A percentile compares a stretch with the other conserved stretches of the same genome.
Evolutionary conservation across 2,797 vertebrate species (phyloP).

Genomic region (Amphiprion clarkii): DNA sequence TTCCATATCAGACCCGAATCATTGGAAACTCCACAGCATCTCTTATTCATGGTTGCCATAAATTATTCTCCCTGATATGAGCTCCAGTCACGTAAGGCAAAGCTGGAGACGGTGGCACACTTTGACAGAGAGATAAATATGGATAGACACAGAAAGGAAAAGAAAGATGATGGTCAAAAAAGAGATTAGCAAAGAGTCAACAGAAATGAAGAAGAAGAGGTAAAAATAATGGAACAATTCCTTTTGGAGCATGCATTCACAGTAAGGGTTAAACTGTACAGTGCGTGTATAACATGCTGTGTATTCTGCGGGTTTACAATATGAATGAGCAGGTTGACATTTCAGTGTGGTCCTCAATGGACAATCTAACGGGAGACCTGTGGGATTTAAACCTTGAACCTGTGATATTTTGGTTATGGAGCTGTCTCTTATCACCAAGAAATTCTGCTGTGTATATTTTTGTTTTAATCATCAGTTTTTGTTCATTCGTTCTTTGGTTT

Average conservation of each 20-base stretch:
- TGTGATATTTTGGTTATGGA: neutral
- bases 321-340: conserved; percentile 2
- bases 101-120: conserved; percentile 68
- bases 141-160: conserved; percentile 35
- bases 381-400: neutral
- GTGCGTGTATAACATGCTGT: neutral
- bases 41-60: conserved; percentile 86
- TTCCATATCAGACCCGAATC: conserved; percentile 84
- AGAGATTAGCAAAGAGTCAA: conserved; percentile 39
- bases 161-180: conserved; percentile 44
- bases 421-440: neutral
- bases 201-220: conserved; percentile 18
- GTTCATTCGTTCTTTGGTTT: neutral
- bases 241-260: neutral
- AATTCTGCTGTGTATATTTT: neutral
- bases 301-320: neutral
- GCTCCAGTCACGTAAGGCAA: conserved; percentile 87
- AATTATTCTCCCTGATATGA: conserved; percentile 89
- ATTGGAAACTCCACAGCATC: conserved; percentile 82
- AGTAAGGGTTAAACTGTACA: neutral
- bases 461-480: neutral
- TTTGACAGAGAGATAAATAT: conserved; percentile 62
- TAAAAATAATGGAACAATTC: conserved; percentile 8
- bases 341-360: neutral
- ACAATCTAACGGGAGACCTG: conserved; percentile 2